These are phyloP conservation scores for Drosophila aff. DNA, from an alignment of 1,140 invertebrate genomes.

Conservation along the genomic window DNA sequence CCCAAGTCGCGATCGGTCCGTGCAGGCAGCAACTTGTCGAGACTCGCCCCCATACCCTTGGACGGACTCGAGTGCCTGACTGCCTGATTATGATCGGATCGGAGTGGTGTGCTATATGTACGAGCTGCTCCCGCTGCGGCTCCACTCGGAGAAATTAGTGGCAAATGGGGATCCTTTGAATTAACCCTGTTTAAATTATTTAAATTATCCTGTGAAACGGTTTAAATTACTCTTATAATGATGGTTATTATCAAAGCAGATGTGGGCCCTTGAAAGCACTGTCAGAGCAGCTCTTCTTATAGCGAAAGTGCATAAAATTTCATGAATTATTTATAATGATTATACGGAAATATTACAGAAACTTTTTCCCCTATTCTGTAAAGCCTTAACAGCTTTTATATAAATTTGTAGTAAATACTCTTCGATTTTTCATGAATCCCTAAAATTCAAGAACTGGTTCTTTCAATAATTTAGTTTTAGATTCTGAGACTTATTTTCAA, in stretches of 20 bases:
- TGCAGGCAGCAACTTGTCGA: slow-evolving; percentile 81
- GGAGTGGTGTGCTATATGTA: slow-evolving; percentile 65
- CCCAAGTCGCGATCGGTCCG: slow-evolving; percentile 61
- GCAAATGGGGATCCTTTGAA: neutral
- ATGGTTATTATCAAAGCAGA: neutral
- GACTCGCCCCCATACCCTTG: slow-evolving; percentile 56
- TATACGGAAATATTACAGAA: neutral
- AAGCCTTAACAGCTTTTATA: neutral
- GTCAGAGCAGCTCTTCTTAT: neutral
- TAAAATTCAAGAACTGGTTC: neutral
- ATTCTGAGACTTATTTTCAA: neutral
- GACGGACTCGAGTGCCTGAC: slow-evolving; percentile 63
- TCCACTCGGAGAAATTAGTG: neutral
- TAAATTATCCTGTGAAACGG: too few relatives aligned
- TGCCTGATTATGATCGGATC: slow-evolving; percentile 77
- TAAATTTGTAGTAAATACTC: neutral
- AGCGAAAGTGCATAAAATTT: neutral
- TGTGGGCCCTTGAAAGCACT: neutral
- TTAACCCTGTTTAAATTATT: neutral
- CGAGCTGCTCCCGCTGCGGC: slow-evolving; percentile 57
- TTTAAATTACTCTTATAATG: neutral
- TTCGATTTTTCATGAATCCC: neutral
- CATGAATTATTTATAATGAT: too few relatives aligned
- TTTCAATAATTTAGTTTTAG: too few relatives aligned
- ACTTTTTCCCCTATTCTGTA: neutral